Percentiles rank a stretch among this genome's conserved stretches.
phyloP scores from a whole-genome alignment of 1,140 invertebrate species.

The Drosophila triauraria region DNA sequence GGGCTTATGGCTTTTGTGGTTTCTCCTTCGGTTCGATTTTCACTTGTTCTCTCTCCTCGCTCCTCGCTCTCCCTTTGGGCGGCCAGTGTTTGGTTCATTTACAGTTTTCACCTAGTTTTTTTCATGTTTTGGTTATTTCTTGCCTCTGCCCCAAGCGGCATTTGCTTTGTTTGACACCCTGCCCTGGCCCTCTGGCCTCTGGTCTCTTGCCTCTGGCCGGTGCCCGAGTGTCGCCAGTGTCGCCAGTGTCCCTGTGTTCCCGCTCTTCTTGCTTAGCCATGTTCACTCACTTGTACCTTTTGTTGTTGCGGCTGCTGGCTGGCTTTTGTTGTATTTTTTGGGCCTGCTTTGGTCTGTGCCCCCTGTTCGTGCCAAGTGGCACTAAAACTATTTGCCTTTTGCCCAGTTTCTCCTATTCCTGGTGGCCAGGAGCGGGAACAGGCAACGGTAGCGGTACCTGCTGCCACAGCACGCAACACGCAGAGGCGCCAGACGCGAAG shows the following conservation, averaged over 20 bases:
- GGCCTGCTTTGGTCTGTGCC: conserved; percentile 43
- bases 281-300: conserved; percentile 58
- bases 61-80: background rate
- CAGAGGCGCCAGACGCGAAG: conserved; percentile 27
- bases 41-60: conserved; percentile 19
- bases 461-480: conserved; percentile 56
- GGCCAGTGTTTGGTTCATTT: conserved; percentile 46
- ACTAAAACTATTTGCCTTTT: conserved; percentile 82
- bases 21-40: conserved; percentile 71
- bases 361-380: conserved; percentile 78
- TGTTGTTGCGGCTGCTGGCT: conserved; percentile 31
- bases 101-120: conserved; percentile 77
- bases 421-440: conserved; percentile 6
- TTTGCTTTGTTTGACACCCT: conserved; percentile 44
- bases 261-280: conserved; percentile 50
- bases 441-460: conserved; percentile 26
- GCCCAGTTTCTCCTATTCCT: conserved; percentile 47
- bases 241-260: conserved; percentile 35
- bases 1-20: conserved; percentile 51
- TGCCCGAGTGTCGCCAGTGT: conserved; percentile 60
- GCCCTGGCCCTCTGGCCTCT: background rate
- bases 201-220: conserved; percentile 17
- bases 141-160: conserved; percentile 47
- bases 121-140: conserved; percentile 47
- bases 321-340: conserved; percentile 14